A percentile compares a stretch with the other conserved stretches of the same genome.
These are phyloP conservation scores for Chalcis sispes DNA, from an alignment of 2,888 invertebrate genomes.

Conservation along the genomic window DNA sequence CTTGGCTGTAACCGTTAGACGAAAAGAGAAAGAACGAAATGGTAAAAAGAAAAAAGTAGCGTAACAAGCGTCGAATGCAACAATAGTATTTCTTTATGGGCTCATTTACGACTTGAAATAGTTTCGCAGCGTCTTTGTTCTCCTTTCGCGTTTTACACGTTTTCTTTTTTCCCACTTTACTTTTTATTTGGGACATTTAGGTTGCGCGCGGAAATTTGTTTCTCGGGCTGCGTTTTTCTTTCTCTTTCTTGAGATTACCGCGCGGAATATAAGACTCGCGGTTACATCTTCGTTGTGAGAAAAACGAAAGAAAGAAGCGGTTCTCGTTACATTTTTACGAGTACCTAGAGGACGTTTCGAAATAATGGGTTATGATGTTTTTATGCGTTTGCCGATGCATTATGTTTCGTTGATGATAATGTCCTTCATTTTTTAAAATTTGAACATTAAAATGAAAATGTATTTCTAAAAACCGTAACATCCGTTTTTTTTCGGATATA, in stretches of 20 bases:
- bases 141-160: background rate
- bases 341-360: slow-evolving; percentile 4
- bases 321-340: slow-evolving; percentile 27
- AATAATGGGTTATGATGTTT: too few species aligned
- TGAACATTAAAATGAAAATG: too few species aligned
- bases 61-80: slow-evolving; percentile 17
- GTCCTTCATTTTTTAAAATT: too few species aligned
- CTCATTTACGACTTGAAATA: background rate
- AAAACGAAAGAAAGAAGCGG: background rate
- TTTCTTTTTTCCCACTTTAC: background rate
- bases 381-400: too few species aligned
- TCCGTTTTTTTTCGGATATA: too few species aligned
- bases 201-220: too few species aligned
- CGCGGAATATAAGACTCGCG: too few species aligned
- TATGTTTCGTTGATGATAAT: too few species aligned
- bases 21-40: too few species aligned
- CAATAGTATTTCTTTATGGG: slow-evolving; percentile 8
- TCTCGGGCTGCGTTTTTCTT: background rate
- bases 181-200: too few species aligned
- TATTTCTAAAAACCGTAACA: too few species aligned
- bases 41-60: slow-evolving; percentile 11
- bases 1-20: too few species aligned
- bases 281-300: background rate
- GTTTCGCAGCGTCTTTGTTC: background rate
- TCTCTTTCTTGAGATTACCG: slow-evolving; percentile 8